Conservation (phyloP, 1,140 invertebrate genomes). For the Parasteatoda tepidariorum region DNA sequence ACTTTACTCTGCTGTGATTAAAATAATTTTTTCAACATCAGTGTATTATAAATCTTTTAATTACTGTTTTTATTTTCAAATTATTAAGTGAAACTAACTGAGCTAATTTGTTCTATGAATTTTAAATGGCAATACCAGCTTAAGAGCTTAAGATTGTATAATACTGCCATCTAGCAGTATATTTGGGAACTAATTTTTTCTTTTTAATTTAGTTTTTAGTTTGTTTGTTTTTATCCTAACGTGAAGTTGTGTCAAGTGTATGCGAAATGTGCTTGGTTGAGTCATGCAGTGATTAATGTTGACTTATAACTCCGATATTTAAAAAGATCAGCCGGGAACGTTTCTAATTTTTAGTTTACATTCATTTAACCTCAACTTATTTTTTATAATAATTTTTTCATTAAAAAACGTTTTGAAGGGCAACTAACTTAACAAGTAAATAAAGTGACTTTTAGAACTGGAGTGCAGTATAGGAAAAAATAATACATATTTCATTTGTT, state of each 20-base stretch:
- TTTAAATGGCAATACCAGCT: not conserved
- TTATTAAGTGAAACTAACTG: too few relatives aligned
- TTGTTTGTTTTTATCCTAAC: slow-evolving; percentile 33
- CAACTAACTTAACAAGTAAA: not conserved
- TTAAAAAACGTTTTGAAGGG: not conserved
- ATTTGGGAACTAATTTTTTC: not conserved
- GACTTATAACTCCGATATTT: slow-evolving; percentile 16
- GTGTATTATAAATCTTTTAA: not conserved
- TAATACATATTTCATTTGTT: not conserved
- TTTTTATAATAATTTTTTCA: not conserved
- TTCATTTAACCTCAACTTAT: not conserved
- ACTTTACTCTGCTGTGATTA: not conserved
- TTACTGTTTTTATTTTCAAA: not conserved
- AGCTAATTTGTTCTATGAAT: not conserved
- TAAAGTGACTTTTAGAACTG: not conserved
- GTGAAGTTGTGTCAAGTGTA: slow-evolving; percentile 52
- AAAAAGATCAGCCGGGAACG: not conserved
- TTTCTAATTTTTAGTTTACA: not conserved
- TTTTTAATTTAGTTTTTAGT: not conserved
- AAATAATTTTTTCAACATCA: not conserved
- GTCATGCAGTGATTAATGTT: slow-evolving; percentile 30
- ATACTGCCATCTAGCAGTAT: slow-evolving; percentile 27
- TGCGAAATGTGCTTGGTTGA: slow-evolving; percentile 45
- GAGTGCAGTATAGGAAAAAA: not conserved
- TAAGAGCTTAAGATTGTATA: not conserved